Evolutionary conservation across 2,113 vertebrate species (phyloP), one percentile per base, ranked within the genome.

Genomic region (Lamprologus tigripictilis): DNA sequence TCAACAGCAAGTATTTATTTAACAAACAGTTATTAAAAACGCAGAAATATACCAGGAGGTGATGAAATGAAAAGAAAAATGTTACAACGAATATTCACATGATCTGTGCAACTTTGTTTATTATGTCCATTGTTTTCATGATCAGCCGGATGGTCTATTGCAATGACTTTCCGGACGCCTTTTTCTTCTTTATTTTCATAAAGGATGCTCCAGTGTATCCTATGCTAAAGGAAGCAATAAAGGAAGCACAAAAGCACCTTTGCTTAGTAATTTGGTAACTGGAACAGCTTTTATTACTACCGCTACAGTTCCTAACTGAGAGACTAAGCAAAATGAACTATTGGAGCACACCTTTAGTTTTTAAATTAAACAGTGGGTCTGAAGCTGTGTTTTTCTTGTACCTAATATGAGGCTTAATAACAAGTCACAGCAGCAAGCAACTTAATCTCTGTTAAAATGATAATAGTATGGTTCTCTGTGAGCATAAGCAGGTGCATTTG

Each of bases 151-250:
- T 61, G 16, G 28, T 61, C 57, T 61, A 0, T 61, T 61, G 16
- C 28, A 61, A 7, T 33, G 16, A 33, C 9, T 61, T 61, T 0
- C 0, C 0, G 5, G 57, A 61, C 3, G 2, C 16, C 57, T 10
- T 61, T 61, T 61, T 61, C 5, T 61, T 2, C 16, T 19, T 7
- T 9, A 6, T 61, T 33, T 61, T 33, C 9, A 19, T 33, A 61
- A 61, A 33, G 28, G 57, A 19, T 17, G 57, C 14, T 61, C 14
- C 14, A 58, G 26, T 58, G 14, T 6, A 58, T 58, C 57, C 57
- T 58, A 58, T 61, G 57, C 14, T 61, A 61, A 61, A 19, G 57
- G 23, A 57, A 14, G 12, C 54, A 57, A 57, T 28, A 26, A 26
- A 57, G 23, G 57, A 61, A 61, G 57, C 57, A 61, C 9, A 5